Evolutionary conservation across 1,140 invertebrate species (phyloP).

Genomic region (Centruroides vittatus): DNA sequence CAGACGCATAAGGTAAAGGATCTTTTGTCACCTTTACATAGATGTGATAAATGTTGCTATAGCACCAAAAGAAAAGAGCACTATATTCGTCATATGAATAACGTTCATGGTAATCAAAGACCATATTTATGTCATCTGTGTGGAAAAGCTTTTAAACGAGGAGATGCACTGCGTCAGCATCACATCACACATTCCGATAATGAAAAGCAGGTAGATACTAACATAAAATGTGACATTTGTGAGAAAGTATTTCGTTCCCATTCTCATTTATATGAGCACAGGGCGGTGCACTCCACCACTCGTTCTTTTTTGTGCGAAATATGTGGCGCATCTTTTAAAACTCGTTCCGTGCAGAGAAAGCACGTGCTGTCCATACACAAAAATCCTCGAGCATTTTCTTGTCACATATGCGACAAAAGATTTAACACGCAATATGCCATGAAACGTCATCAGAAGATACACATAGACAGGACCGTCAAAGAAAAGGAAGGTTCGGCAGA

Average conservation of each 20-base stretch:
- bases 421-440: conserved; percentile 35
- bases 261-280: conserved; percentile 23
- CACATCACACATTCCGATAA: conserved; percentile 23
- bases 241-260: conserved; percentile 30
- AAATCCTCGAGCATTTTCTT: conserved; percentile 27
- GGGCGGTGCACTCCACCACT: conserved; percentile 29
- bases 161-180: conserved; percentile 30
- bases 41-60: conserved; percentile 25
- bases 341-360: conserved; percentile 31
- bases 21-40: conserved; percentile 5
- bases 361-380: conserved; percentile 32
- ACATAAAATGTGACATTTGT: conserved; percentile 26
- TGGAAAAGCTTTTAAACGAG: conserved; percentile 32
- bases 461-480: conserved; percentile 11
- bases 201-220: conserved; percentile 14
- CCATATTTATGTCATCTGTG: conserved; percentile 32
- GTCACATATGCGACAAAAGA: conserved; percentile 26
- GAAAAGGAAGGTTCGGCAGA: background rate
- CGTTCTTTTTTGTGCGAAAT: conserved; percentile 33
- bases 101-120: conserved; percentile 28
- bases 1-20: conserved; percentile 12
- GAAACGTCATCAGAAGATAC: conserved; percentile 28
- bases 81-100: conserved; percentile 26
- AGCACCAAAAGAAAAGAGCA: conserved; percentile 28
- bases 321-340: conserved; percentile 36